Evolutionary conservation across 2,797 vertebrate species (phyloP), one percentile per base, ranked within the genome.

Genomic region (Macroramphosus scolopax): DNA sequence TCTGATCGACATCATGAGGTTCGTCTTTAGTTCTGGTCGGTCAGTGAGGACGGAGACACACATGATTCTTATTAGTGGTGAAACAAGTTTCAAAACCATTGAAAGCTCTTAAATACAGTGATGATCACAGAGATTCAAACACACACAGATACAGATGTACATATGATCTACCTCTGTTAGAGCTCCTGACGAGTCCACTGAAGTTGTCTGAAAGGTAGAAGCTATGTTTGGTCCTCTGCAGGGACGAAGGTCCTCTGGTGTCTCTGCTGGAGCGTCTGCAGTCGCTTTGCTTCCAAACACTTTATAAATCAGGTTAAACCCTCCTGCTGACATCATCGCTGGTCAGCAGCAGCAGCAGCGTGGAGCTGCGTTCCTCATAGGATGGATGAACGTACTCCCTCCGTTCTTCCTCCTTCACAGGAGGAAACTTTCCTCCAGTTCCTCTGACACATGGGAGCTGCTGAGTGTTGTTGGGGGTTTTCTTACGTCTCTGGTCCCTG

Each of bases 281-380:
- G 36, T 42, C 26, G 43, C 54, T 66, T 11, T 12, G 51, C 47
- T 50, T 42, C 35, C 36, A 59, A 52, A 54, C 48, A 73, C 76
- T 77, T 80, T 87, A 72, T 89, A 85, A 75, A 71, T 42, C 51
- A 51, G 78, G 76, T 51, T 50, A 28, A 79, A 38, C 62, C 81
- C 81, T 66, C 63, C 72, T 70, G 74, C 48, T 90, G 87, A 90
- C 89, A 89, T 90, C 89, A 91, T 48, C 8, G 1, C 28, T 2
- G 75, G 74, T 83, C 85, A 81, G 78, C 70, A 43, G 1, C 72
- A 63, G 53, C 61, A 33, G 72, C 43, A 68, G 75, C 79, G 65
- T 60, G 42, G 24, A 22, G 53, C 72, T 80, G 76, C 56, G 68
- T 65, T 38, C 80, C 67, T 78, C 84, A 84, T 84, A 61, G 83